Evolutionary conservation across 2,113 vertebrate species (phyloP), one percentile per base, ranked within the genome.

Genomic region (Cavia aperea): DNA sequence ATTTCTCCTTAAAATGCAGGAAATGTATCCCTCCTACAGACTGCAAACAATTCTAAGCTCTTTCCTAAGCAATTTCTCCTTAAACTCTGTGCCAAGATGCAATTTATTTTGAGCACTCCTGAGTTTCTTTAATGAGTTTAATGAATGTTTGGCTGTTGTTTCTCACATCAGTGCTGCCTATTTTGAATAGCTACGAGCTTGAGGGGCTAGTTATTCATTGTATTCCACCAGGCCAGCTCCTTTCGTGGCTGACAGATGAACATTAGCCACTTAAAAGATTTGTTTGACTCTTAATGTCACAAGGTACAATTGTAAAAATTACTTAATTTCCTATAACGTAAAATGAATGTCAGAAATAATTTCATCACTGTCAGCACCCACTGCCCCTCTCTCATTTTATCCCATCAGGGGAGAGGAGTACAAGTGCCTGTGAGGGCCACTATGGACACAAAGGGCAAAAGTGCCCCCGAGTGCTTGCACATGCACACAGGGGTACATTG

Each of bases 41-140:
- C 68, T 65, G 81, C 78, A 93, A 86, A 81, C 78, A 84, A 75
- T 86, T 88, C 92, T 56, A 89, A 89, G 77, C 31, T 83, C 70
- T 86, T 93, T 83, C 95, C 94, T 83, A n/a, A 89, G 90, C 96
- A 90, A 95, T 96, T 96, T 90, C 82, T 95, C 95, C 54, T 95
- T 94, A 95, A 96, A 89, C 62, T 77, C 39, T 95, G 90, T 29
- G 11, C 92, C 92, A 86, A 86, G 92, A 96, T 92, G 86, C 79
- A 96, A 96, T 96, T 96, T 96, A 94, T 96, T 97, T 84, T 87
- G 70, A 97, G 78, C 75, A 46, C 62, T 84, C 72, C 81, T 86
- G 81, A 77, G 49, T 92, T 88, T 89, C 85, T 87, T 95, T 88
- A 83, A 75, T 92, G 88, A 92, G 58, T 36, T 54, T 66, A 84